Evolutionary conservation across 2,797 vertebrate species (phyloP), one percentile per base, ranked within the genome.

Genomic region (Paratrypauchen microcephalus): DNA sequence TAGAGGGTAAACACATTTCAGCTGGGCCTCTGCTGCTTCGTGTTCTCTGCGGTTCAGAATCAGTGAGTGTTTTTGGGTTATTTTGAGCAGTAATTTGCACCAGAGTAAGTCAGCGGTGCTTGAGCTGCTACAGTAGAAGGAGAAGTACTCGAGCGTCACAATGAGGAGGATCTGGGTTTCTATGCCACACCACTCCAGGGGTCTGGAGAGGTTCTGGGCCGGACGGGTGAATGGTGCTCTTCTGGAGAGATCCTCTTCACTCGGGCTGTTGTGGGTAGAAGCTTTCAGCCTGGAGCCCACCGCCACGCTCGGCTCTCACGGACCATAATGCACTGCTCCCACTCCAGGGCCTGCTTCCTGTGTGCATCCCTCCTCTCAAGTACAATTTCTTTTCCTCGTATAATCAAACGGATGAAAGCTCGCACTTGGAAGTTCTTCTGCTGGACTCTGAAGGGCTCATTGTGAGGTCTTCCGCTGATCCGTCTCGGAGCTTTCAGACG

Each of bases 241-340:
- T 86, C 88, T 86, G 63, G 76, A 11, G 85, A 78, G 80, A 85
- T 64, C 86, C 91, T 86, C 90, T 92, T 91, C 91, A 92, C 86
- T 87, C 84, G 88, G 91, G 89, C 88, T 93, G 91, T 92, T 92
- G 89, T 92, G 36, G 90, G 88, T 90, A 92, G 92, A 93, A 90
- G 91, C 91, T 92, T 93, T 93, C 89, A 90, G 90, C 86, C 87
- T 85, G 86, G 89, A 92, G 89, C 88, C 85, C 69, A 86, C 85
- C 80, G 79, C 89, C 84, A 63, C 72, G 83, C 81, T 84, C 78
- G 59, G 87, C 90, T 92, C 90, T 92, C 89, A 89, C 90, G 84
- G 84, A 78, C 88, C 81, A 81, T 87, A 83, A 87, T 82, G 86
- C 84, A 86, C 86, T 86, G 83, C 89, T 88, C 82, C 86, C 85